These are phyloP conservation scores for Drosophila orena DNA, from an alignment of 1,140 invertebrate genomes.

Conservation along the genomic window DNA sequence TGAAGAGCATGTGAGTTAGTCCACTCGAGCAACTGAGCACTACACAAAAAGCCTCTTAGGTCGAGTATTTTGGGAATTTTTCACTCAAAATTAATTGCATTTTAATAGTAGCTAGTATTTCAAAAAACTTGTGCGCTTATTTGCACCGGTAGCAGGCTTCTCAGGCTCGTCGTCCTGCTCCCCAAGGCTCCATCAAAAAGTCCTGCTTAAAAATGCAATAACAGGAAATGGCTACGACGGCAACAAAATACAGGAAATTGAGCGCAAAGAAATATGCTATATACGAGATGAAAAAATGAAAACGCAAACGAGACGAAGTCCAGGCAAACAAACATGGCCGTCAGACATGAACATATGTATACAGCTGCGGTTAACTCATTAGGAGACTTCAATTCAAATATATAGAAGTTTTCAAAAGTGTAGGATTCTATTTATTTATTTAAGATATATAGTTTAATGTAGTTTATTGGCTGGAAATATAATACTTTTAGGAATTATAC, in stretches of 20 bases:
- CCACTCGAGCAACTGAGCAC: slow-evolving; percentile 18
- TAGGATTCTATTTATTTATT: no score
- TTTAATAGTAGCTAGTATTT: slow-evolving; percentile 54
- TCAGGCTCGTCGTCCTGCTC: background rate
- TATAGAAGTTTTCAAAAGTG: no score
- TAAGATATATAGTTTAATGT: no score
- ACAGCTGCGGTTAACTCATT: slow-evolving; percentile 6
- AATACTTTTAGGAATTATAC: no score
- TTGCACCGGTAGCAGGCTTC: slow-evolving; percentile 8
- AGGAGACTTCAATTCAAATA: background rate
- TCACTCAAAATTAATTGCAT: slow-evolving; percentile 54
- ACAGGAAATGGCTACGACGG: slow-evolving; percentile 61
- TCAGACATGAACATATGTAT: slow-evolving; percentile 35
- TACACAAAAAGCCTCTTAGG: slow-evolving; percentile 47
- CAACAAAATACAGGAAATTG: slow-evolving; percentile 61
- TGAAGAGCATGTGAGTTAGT: slow-evolving; percentile 33
- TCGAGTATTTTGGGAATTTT: slow-evolving; percentile 18
- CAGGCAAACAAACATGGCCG: slow-evolving; percentile 58
- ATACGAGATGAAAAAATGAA: slow-evolving; percentile 14
- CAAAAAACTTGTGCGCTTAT: slow-evolving; percentile 19
- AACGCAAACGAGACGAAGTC: slow-evolving; percentile 41
- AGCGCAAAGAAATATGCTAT: slow-evolving; percentile 59
- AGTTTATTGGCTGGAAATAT: no score
- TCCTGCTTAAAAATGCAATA: slow-evolving; percentile 63
- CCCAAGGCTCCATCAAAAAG: slow-evolving; percentile 24